Percentiles rank a stretch among this genome's conserved stretches.
phyloP scores from a whole-genome alignment of 2,113 vertebrate species.

The Pedionomus torquatus region DNA sequence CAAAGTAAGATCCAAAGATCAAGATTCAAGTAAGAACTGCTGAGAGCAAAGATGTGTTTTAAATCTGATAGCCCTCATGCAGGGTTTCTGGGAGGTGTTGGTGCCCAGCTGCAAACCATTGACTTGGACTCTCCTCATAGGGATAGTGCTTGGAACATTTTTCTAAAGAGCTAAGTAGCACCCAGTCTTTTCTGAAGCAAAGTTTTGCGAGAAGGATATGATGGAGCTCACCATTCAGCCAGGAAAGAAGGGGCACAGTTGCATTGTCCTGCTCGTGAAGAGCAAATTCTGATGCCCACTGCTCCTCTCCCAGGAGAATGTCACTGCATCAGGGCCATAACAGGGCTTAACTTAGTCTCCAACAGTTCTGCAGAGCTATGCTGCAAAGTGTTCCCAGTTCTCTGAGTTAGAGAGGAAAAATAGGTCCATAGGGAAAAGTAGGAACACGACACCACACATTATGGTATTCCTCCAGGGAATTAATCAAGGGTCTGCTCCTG shows the following conservation, averaged over 20 bases:
- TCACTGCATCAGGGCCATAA: not conserved
- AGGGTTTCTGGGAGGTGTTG: not conserved
- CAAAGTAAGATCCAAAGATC: not conserved
- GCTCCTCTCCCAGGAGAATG: not conserved
- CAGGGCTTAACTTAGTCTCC: not conserved
- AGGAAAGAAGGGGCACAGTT: not conserved
- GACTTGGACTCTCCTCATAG: not conserved
- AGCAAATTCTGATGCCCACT: not conserved
- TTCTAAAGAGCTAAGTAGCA: not conserved
- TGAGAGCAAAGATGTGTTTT: not conserved
- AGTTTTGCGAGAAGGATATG: not conserved
- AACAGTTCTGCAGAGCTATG: not conserved
- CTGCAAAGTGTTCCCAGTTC: not conserved
- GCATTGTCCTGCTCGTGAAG: not conserved
- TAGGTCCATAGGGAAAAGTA: not conserved
- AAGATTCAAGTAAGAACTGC: not conserved
- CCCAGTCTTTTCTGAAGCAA: not conserved
- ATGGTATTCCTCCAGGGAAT: not conserved
- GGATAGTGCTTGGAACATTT: not conserved
- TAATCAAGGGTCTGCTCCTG: not conserved
- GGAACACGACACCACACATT: rapidly evolving
- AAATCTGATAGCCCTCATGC: not conserved
- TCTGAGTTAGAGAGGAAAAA: not conserved
- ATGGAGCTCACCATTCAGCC: not conserved
- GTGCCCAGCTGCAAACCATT: not conserved